Base-by-base conservation (phyloP, 2,113 vertebrate species). In the Pogona vitticeps region DNA sequence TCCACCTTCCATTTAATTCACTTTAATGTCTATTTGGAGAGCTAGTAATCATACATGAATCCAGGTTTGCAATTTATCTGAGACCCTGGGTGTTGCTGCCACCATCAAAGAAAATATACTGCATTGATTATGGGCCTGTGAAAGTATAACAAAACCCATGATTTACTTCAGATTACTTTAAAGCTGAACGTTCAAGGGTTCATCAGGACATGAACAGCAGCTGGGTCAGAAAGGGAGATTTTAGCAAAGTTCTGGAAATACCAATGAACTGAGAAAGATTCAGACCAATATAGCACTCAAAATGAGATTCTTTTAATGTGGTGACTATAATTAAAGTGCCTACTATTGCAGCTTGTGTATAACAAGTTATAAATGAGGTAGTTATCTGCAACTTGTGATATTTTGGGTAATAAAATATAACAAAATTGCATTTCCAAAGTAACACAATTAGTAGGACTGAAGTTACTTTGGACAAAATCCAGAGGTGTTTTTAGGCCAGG, bases 141-240 rank as follows among this genome's bases (percentile, higher is more conserved):
- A 80, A 59, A 58, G 20, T 52, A 71, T 42, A 80, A 79, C n/a
- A 70, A 86, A 86, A 86, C 18, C 36, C 76, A 80, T 59, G 18
- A 71, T 71, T 86, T 71, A 59, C 52, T 72, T 86, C 65, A n/a
- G 76, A 71, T 79, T 79, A 86, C 52, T 86, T 59, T 59, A 72
- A 83, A 38, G 21, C 46, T n/a, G 70, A 17, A 40, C 3, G 3
- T 38, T 18, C n/a, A 83, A n/a, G 26, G 38, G 12, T 76, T 84
- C 31, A 84, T 65, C n/a, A 13, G n/a, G 59, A 52, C 83, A 84
- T 46, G 31, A 84, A 76, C 71, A 76, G 59, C 38, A 76, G 21
- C 59, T 63, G 52, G n/a, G 40, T 42, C 36, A 20, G 56, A 36
- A 38, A 79, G 26, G 33, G 17, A n/a, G 17, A 59, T 76, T 31